Evolutionary conservation across 1,140 invertebrate genomes (phyloP).

Genomic region (Apis cerana): DNA sequence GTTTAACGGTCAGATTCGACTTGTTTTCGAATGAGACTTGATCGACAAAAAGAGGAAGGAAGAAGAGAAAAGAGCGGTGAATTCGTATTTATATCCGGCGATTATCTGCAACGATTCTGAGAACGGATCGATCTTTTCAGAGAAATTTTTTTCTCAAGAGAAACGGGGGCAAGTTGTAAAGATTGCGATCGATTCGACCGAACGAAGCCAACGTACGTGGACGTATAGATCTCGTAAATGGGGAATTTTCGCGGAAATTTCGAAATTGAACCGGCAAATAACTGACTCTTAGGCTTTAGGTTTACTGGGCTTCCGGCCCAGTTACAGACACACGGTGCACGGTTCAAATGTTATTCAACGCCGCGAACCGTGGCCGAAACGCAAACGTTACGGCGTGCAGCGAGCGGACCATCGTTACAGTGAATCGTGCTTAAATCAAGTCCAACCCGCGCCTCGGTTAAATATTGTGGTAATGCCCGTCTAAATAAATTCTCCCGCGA

Average conservation of each 20-base stretch:
- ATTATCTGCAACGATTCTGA: too few species aligned
- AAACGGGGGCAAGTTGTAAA: neutral
- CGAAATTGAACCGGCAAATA: constrained; percentile 35
- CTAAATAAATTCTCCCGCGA: neutral
- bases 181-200: neutral
- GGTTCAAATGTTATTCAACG: constrained; percentile 45
- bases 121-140: too few species aligned
- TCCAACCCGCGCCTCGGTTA: neutral
- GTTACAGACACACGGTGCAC: constrained; percentile 14
- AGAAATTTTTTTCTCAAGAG: too few species aligned
- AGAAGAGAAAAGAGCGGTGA: neutral
- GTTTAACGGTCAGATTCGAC: neutral
- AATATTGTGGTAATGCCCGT: neutral
- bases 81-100: too few species aligned
- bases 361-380: constrained; percentile 26
- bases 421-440: constrained; percentile 37
- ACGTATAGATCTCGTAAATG: neutral
- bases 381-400: constrained; percentile 28
- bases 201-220: neutral
- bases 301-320: constrained; percentile 32
- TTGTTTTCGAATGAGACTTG: neutral
- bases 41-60: too few species aligned
- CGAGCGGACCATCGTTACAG: constrained; percentile 20
- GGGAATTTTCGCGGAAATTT: constrained; percentile 19
- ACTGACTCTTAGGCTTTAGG: constrained; percentile 38